Percentiles rank a stretch among this genome's conserved stretches.
phyloP scores from a whole-genome alignment of 2,797 vertebrate genomes.

The Hephaestus fuliginosus region DNA sequence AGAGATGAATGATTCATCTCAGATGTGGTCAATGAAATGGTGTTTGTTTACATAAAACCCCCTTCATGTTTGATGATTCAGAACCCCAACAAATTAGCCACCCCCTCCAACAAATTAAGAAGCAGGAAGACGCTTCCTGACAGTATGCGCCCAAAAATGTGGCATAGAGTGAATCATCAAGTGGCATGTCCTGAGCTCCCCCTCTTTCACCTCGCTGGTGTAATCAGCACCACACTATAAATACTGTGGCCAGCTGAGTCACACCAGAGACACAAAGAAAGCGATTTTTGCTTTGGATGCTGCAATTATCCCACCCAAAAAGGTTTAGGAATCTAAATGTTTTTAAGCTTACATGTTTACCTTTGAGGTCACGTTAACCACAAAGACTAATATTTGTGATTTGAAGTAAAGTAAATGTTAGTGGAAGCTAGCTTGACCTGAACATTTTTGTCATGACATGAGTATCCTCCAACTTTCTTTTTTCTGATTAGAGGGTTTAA shows the following conservation, averaged over 20 bases:
- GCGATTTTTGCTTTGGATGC: conserved; percentile 15
- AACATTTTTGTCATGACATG: conserved; percentile 40
- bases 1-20: conserved; percentile 74
- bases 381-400: conserved; percentile 51
- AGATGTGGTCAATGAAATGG: conserved; percentile 73
- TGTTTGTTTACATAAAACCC: conserved; percentile 75
- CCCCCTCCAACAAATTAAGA: conserved; percentile 61
- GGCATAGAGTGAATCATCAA: conserved; percentile 69
- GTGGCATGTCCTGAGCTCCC: conserved; percentile 62
- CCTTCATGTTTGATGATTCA: conserved; percentile 76
- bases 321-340: conserved; percentile 24
- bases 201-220: conserved; percentile 37
- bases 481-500: conserved; percentile 9
- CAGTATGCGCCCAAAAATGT: conserved; percentile 54
- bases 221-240: conserved; percentile 58
- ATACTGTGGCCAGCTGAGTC: conserved; percentile 64
- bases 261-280: conserved; percentile 43
- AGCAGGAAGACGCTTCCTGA: conserved; percentile 49
- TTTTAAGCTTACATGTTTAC: conserved; percentile 37
- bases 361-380: conserved; percentile 25
- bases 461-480: conserved; percentile 5
- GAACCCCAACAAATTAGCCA: conserved; percentile 69
- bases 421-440: conserved; percentile 32
- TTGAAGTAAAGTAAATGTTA: conserved; percentile 47
- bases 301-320: conserved; percentile 11